Evolutionary conservation across 2,888 invertebrate genomes (phyloP), one percentile per base, ranked within the genome.

Genomic region (Encarsia formosa): DNA sequence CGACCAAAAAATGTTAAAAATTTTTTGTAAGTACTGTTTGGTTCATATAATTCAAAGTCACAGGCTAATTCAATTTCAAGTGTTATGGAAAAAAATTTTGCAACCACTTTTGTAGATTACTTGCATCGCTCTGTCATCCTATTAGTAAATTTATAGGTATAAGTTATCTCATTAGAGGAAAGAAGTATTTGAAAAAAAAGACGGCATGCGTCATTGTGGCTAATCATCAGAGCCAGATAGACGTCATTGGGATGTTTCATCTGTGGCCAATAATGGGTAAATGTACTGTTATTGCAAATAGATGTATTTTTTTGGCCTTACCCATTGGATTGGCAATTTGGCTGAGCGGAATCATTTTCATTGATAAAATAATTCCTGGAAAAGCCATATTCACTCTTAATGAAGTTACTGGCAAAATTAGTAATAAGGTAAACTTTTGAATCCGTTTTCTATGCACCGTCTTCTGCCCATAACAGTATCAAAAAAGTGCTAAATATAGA

Each of bases 161-260:
- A 60, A 82, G 84, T 73, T 90, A 88, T 86, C 86, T 88, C 66
- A 69, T 91, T 44, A 78, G 85, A 61, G 89, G 90, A 41, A 78
- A 81, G 65, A 87, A 91, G 68, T 79, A 88, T 68, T 80, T 91
- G 71, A 83, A 84, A 67, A 83, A 83, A 66, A 86, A 91, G 60
- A 81, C 84, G 67, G 85, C 92, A 20, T 90, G 81, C 69, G 86
- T 95, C 59, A 85, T 95, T 40, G 87, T 94, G 57, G 86, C 88
- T 37, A 95, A 95, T 76, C 94, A 95, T 76, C 94, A 95, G 74
- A 93, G 91, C 69, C 89, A 90, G 1, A 74, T 95, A 65, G 94
- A 95, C n/a, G n/a, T n/a, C n/a, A n/a, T 94, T 70, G 91, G 90
- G 48, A 87, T 92, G 87, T 88, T 91, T 73, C 83, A 88, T 67